Percentiles rank a stretch among this genome's conserved stretches.
Conservation (phyloP, 1,140 invertebrate genomes). For the Eubasilissa regina region DNA sequence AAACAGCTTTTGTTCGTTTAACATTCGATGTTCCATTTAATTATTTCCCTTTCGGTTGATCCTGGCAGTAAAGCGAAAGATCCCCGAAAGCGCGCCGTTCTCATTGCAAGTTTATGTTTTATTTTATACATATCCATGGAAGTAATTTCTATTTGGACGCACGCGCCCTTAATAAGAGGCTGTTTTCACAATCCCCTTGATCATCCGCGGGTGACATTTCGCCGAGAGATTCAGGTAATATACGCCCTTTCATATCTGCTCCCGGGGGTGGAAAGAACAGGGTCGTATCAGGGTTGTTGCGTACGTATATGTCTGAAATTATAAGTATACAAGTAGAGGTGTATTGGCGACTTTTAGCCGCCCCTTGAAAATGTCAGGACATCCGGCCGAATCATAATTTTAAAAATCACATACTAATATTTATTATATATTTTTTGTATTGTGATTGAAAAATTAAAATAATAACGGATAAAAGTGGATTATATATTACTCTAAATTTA, state of each 20-base stretch:
- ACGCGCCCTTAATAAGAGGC: conserved; percentile 11
- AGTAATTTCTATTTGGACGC: conserved; percentile 19
- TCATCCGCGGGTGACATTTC: conserved; percentile 32
- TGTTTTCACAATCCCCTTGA: conserved; percentile 29
- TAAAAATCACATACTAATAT: no score
- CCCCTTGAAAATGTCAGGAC: no score
- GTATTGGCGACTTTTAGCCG: no score
- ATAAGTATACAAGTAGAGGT: no score
- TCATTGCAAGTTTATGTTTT: background rate
- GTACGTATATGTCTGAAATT: no score
- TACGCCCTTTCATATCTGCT: conserved; percentile 17
- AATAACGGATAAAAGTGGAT: no score
- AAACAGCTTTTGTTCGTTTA: no score
- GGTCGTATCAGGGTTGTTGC: background rate
- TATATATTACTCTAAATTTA: no score
- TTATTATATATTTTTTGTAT: no score
- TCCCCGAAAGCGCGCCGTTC: background rate
- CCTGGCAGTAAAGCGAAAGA: background rate
- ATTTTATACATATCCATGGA: background rate
- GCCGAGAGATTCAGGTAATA: conserved; percentile 31
- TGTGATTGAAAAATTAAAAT: no score
- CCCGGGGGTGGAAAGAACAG: background rate
- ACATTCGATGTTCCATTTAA: no score
- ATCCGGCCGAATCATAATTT: no score
- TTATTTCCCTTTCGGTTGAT: background rate